Conservation (phyloP, 2,113 vertebrate species). For the Protobothrops mucrosquamatus region DNA sequence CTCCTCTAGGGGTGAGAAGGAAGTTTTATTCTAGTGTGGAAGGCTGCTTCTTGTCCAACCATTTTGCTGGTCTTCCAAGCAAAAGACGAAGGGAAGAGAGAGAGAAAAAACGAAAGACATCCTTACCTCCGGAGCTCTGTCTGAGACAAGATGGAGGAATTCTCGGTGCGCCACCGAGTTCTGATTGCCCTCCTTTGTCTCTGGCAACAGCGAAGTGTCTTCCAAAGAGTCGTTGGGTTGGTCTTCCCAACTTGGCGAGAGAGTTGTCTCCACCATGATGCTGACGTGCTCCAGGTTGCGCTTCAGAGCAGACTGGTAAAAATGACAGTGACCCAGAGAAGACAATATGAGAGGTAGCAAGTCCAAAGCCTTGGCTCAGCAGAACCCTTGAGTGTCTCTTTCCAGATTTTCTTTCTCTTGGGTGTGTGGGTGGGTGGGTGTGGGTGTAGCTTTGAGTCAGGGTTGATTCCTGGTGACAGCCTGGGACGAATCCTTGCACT, state of each 20-base stretch:
- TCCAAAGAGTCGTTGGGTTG: conserved; percentile 28
- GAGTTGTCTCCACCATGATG: conserved; percentile 58
- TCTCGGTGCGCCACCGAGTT: conserved; percentile 41
- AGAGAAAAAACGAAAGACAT: background rate
- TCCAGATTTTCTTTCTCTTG: background rate
- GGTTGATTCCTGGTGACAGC: background rate
- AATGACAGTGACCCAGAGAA: background rate
- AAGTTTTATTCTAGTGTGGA: too few species aligned
- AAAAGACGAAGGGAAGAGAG: background rate
- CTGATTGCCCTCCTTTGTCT: background rate
- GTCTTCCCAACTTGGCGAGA: accelerated
- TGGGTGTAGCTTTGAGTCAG: background rate
- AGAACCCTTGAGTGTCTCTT: background rate
- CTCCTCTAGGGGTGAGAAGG: too few species aligned
- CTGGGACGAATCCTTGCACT: background rate
- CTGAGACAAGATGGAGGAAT: conserved; percentile 58
- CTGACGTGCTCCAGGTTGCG: conserved; percentile 61
- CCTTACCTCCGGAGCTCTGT: conserved; percentile 67
- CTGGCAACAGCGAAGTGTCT: conserved; percentile 63
- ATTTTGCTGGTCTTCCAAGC: background rate
- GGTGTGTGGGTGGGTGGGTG: too few species aligned
- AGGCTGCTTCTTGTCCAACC: background rate
- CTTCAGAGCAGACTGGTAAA: conserved; percentile 52
- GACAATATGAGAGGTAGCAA: too few species aligned
- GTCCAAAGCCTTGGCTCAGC: background rate